Conservation (phyloP, 2,888 invertebrate genomes). For the Amphipoea lucens region DNA sequence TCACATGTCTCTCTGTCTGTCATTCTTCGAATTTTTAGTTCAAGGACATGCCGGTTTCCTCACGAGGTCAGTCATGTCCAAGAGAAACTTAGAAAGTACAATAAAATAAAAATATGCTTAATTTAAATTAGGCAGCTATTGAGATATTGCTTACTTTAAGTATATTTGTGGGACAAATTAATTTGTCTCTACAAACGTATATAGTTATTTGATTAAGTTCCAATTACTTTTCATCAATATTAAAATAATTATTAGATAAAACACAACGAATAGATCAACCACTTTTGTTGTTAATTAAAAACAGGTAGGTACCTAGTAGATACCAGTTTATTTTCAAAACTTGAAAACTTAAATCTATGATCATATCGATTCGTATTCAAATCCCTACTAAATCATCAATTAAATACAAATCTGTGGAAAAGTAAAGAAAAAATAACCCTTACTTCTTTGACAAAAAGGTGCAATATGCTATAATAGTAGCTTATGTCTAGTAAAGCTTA, state of each 20-base stretch:
- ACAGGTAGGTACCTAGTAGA: background rate
- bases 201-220: slow-evolving; percentile 2
- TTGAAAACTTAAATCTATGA: background rate
- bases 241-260: slow-evolving; percentile 4
- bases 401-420: no score
- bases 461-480: no score
- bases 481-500: no score
- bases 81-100: background rate
- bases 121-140: background rate
- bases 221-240: slow-evolving; percentile 17
- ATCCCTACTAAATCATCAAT: background rate
- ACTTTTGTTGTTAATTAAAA: slow-evolving; percentile 29
- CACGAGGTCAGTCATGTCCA: background rate
- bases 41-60: background rate
- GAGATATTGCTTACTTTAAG: background rate
- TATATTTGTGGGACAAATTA: slow-evolving; percentile 6
- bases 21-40: background rate
- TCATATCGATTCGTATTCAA: slow-evolving; percentile 9
- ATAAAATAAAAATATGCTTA: background rate
- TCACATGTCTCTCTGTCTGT: no score
- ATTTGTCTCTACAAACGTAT: background rate
- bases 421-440: no score
- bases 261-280: slow-evolving; percentile 13
- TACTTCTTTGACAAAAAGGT: no score
- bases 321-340: slow-evolving; percentile 14